Evolutionary conservation across 92 coral and sea anemone species (phyloP).

Genomic region (Porites evermanni): DNA sequence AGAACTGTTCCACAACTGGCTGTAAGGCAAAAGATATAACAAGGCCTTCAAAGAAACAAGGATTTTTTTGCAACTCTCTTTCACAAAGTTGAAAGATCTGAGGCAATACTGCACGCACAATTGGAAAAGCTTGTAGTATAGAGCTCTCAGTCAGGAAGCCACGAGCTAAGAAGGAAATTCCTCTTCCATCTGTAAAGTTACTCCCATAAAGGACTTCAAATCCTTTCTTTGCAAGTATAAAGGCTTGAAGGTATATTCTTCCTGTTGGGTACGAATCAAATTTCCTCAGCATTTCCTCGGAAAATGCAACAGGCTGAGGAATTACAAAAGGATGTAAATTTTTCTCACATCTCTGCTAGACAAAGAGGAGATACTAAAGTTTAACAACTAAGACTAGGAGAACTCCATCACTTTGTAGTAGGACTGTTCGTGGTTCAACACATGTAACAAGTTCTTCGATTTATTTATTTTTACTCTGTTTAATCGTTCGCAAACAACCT

Average conservation of each 20-base stretch:
- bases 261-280: constrained; percentile 82
- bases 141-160: constrained; percentile 64
- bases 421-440: too few relatives aligned
- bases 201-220: constrained; percentile 58
- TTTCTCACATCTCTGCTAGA: too few relatives aligned
- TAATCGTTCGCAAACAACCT: too few relatives aligned
- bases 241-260: constrained; percentile 71
- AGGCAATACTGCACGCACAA: not conserved
- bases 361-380: too few relatives aligned
- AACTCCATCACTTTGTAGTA: too few relatives aligned
- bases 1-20: not conserved
- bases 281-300: constrained; percentile 60
- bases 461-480: too few relatives aligned
- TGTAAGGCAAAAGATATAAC: constrained; percentile 22
- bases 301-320: constrained; percentile 58
- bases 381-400: too few relatives aligned
- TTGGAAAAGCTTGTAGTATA: constrained; percentile 51
- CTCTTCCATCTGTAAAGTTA: constrained; percentile 62
- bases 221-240: constrained; percentile 63
- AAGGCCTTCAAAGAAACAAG: constrained; percentile 69
- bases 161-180: constrained; percentile 63
- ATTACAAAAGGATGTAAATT: constrained; percentile 59
- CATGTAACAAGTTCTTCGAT: too few relatives aligned
- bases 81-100: not conserved
- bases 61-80: not conserved